Evolutionary conservation across 2,888 invertebrate genomes (phyloP).

Genomic region (Pandemis corylana): DNA sequence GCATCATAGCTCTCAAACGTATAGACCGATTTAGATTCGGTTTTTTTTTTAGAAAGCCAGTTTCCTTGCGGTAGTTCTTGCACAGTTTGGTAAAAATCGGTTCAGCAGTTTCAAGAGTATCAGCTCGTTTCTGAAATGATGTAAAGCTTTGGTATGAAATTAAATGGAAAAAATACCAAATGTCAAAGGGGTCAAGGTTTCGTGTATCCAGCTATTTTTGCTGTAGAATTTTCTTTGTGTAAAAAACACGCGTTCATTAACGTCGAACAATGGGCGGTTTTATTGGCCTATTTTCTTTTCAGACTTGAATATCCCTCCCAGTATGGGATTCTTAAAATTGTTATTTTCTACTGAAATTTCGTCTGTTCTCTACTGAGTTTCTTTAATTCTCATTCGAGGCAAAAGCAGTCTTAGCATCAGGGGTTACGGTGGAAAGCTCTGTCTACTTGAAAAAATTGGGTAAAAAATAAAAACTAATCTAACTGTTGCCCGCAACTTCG

Average conservation of each 20-base stretch:
- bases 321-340: slow-evolving; percentile 25
- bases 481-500: too few species aligned
- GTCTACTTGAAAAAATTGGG: not conserved
- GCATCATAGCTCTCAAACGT: too few species aligned
- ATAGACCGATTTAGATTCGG: too few species aligned
- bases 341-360: slow-evolving; percentile 29
- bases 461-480: too few species aligned
- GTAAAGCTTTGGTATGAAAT: too few species aligned
- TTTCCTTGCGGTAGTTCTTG: too few species aligned
- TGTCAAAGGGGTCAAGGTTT: too few species aligned
- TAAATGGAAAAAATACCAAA: too few species aligned
- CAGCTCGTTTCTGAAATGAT: too few species aligned
- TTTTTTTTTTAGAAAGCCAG: too few species aligned
- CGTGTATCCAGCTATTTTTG: not conserved
- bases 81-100: too few species aligned
- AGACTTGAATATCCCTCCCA: slow-evolving; percentile 17
- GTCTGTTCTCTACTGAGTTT: slow-evolving; percentile 7
- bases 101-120: too few species aligned
- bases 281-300: slow-evolving; percentile 28
- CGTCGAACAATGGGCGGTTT: slow-evolving; percentile 21
- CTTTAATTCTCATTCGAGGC: not conserved
- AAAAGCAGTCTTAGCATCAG: slow-evolving; percentile 12
- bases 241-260: slow-evolving; percentile 21
- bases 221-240: not conserved
- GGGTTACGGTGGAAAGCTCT: not conserved